Percentiles rank a stretch among this genome's conserved stretches.
These are phyloP conservation scores for Rutilus rutilus DNA, from an alignment of 2,113 vertebrate genomes.

Conservation along the genomic window DNA sequence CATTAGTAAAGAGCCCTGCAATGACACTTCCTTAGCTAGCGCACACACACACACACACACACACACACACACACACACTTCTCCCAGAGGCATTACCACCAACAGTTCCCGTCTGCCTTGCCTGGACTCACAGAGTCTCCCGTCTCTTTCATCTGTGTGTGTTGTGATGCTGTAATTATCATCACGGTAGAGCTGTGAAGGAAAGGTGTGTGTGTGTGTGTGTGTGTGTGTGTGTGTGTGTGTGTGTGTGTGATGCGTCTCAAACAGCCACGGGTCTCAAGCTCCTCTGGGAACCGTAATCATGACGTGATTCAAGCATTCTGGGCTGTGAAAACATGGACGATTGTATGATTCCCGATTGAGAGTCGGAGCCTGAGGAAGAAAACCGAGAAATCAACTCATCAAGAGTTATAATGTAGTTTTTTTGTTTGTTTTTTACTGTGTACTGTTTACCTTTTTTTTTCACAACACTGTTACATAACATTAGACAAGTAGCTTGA, in stretches of 20 bases:
- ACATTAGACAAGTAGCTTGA: too few species aligned
- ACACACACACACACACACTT: conserved; percentile 18
- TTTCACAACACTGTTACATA: too few species aligned
- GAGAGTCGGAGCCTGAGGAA: neutral
- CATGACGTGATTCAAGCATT: neutral
- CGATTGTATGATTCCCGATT: neutral
- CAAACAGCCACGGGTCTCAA: conserved; percentile 3
- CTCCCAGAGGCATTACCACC: conserved; percentile 38
- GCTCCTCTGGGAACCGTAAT: neutral
- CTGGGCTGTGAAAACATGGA: neutral
- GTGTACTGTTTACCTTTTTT: too few species aligned
- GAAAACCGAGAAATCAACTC: neutral
- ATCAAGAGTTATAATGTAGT: neutral
- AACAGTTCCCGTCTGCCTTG: conserved; percentile 38
- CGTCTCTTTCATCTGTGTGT: conserved; percentile 54
- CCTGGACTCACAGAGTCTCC: conserved; percentile 26
- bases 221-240: too few species aligned
- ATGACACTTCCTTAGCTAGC: conserved; percentile 19
- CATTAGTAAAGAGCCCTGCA: conserved; percentile 54
- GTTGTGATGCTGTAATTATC: conserved; percentile 54
- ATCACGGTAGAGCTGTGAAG: conserved; percentile 52
- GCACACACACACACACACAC: conserved; percentile 27
- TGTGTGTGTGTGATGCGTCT: conserved; percentile 53
- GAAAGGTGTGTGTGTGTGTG: conserved; percentile 50
- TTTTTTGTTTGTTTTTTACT: neutral